Evolutionary conservation across 2,113 vertebrate genomes (phyloP).

Genomic region (Turdus rufiventris): DNA sequence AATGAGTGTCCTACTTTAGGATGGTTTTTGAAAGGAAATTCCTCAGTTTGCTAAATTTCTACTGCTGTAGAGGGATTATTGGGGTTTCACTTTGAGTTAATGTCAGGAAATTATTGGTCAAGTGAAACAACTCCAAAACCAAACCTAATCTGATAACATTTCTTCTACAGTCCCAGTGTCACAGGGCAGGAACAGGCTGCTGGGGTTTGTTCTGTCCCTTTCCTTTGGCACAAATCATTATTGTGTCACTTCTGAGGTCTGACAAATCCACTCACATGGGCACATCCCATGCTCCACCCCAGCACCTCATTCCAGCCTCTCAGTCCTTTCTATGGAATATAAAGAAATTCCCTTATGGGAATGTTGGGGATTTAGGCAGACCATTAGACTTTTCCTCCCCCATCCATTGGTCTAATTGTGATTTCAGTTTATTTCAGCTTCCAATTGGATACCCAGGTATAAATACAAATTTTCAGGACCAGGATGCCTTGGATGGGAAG

Average conservation of each 20-base stretch:
- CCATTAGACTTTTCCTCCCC: rapidly evolving
- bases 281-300: neutral
- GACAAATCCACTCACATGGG: neutral
- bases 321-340: neutral
- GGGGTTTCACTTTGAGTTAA: neutral
- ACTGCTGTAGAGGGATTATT: neutral
- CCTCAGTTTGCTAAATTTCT: neutral
- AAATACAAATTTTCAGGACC: neutral
- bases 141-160: neutral
- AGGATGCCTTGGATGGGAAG: neutral
- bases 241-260: neutral
- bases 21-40: neutral
- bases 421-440: neutral
- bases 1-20: neutral
- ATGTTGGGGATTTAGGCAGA: neutral
- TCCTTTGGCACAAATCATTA: neutral
- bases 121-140: neutral
- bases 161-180: neutral
- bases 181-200: neutral
- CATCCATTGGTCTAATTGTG: neutral
- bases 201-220: neutral
- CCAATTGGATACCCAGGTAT: rapidly evolving
- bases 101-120: neutral
- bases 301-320: neutral
- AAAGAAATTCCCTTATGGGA: neutral